Evolutionary conservation across 2,113 vertebrate species (phyloP).

Genomic region (Oreochromis spilurus): DNA sequence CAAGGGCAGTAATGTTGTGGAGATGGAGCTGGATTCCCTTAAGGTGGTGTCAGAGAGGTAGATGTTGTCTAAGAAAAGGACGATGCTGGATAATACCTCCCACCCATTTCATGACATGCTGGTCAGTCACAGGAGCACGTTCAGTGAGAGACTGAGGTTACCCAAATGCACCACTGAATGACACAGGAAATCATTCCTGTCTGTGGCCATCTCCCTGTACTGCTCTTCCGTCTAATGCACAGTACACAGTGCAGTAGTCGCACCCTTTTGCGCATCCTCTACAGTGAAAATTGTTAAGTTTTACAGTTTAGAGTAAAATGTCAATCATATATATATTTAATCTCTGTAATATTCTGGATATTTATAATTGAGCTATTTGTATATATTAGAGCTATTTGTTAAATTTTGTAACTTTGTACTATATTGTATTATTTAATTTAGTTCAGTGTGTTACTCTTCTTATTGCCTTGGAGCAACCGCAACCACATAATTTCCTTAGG

Average conservation of each 20-base stretch:
- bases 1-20: background rate
- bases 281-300: background rate
- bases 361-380: background rate
- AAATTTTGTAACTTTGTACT: background rate
- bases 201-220: background rate
- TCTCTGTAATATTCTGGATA: background rate
- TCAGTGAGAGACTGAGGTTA: background rate
- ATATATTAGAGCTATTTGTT: background rate
- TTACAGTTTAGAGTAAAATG: background rate
- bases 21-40: background rate
- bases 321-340: background rate
- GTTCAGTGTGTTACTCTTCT: background rate
- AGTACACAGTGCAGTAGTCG: background rate
- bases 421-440: background rate
- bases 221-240: background rate
- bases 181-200: background rate
- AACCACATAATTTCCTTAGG: background rate
- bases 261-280: background rate
- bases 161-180: background rate
- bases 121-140: background rate
- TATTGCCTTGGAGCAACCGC: background rate
- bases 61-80: background rate
- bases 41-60: background rate
- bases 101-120: background rate
- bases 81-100: background rate